A percentile compares a stretch with the other conserved stretches of the same genome.
Evolutionary conservation across 2,888 invertebrate genomes (phyloP).

Genomic region (Girardia tigrina): DNA sequence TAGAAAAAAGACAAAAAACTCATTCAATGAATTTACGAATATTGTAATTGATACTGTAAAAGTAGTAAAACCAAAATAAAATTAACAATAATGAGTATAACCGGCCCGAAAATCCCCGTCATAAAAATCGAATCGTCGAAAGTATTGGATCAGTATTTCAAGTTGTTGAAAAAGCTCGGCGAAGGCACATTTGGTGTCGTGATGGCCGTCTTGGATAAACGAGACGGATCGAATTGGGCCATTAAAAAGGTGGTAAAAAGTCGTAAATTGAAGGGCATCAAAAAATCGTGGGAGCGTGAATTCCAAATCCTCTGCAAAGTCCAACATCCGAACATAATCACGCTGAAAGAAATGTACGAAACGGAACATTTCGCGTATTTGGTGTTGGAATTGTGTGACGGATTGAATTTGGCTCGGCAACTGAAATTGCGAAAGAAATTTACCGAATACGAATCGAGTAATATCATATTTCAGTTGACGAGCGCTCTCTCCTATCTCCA

Average conservation of each 20-base stretch:
- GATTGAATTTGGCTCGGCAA: conserved; percentile 51
- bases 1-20: too few relatives aligned
- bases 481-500: conserved; percentile 49
- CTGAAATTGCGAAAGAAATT: conserved; percentile 47
- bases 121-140: conserved; percentile 24
- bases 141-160: conserved; percentile 41
- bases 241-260: conserved; percentile 46
- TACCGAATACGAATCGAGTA: conserved; percentile 43
- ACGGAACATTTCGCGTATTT: conserved; percentile 47
- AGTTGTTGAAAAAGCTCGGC: conserved; percentile 44
- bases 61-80: too few relatives aligned
- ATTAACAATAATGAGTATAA: too few relatives aligned
- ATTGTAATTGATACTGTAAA: too few relatives aligned
- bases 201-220: conserved; percentile 41
- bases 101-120: neutral
- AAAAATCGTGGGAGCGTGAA: conserved; percentile 36
- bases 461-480: conserved; percentile 45
- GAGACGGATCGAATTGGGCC: conserved; percentile 44
- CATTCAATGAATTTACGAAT: too few relatives aligned
- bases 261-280: neutral
- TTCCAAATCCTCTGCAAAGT: conserved; percentile 32
- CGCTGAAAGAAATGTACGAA: conserved; percentile 29
- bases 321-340: conserved; percentile 30
- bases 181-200: conserved; percentile 49
- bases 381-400: conserved; percentile 54